Evolutionary conservation across 2,888 invertebrate species (phyloP).

Genomic region (Cartodere bifasciata): DNA sequence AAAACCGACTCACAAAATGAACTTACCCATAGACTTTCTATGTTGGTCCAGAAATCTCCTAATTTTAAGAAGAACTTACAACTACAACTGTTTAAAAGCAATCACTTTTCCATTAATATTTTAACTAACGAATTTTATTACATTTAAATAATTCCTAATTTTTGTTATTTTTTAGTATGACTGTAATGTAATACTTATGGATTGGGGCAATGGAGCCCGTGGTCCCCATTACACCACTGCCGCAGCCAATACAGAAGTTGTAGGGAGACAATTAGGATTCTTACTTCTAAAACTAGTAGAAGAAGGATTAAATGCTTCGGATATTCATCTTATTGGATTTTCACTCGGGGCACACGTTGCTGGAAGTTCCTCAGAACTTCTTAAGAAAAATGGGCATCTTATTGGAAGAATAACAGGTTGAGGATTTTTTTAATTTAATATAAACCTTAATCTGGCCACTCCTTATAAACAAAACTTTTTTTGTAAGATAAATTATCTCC

Average conservation of each 20-base stretch:
- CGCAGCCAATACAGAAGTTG: constrained; percentile 47
- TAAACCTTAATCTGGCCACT: too few relatives aligned
- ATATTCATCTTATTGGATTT: constrained; percentile 44
- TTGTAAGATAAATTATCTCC: too few relatives aligned
- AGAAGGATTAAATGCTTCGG: constrained; percentile 33
- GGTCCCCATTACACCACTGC: constrained; percentile 42
- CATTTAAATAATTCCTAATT: too few relatives aligned
- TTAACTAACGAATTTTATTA: too few relatives aligned
- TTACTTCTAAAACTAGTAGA: constrained; percentile 38
- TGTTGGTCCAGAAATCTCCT: too few relatives aligned
- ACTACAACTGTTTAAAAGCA: too few relatives aligned
- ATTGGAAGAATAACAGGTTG: constrained; percentile 46
- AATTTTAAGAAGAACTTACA: too few relatives aligned
- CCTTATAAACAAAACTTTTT: too few relatives aligned
- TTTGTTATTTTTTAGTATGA: constrained; percentile 36
- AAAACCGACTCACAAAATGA: too few relatives aligned
- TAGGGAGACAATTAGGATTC: constrained; percentile 43
- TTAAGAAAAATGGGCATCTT: constrained; percentile 35
- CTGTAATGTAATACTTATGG: constrained; percentile 40
- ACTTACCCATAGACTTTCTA: too few relatives aligned
- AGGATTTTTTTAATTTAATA: constrained; percentile 1
- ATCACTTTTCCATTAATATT: too few relatives aligned
- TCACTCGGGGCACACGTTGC: constrained; percentile 49
- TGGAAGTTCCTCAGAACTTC: constrained; percentile 42
- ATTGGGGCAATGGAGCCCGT: constrained; percentile 45